Evolutionary conservation across 1,140 invertebrate species (phyloP).

Genomic region (Coelopa frigida): DNA sequence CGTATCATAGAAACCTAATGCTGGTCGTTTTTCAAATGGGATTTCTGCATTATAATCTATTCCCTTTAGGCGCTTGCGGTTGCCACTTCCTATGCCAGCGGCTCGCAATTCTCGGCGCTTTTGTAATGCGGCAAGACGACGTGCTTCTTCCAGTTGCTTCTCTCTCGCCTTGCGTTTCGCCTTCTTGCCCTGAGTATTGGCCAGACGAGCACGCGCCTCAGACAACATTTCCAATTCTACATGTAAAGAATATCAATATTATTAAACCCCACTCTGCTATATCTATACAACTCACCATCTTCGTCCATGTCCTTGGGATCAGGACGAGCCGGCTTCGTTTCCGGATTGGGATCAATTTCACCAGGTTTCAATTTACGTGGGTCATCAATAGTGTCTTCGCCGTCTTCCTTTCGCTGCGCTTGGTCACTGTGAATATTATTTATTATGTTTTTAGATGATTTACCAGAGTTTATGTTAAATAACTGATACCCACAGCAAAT

Average conservation of each 20-base stretch:
- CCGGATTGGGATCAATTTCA: constrained; percentile 99
- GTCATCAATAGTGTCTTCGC: constrained; percentile 85
- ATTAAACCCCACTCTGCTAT: not conserved
- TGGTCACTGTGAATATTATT: constrained; percentile 67
- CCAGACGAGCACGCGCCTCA: constrained; percentile 93
- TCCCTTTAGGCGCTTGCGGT: constrained; percentile 49
- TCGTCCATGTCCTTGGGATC: constrained; percentile 99
- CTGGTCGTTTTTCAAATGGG: constrained; percentile 92
- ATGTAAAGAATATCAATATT: constrained; percentile 23
- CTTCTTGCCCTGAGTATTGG: constrained; percentile 99
- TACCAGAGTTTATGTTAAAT: not conserved
- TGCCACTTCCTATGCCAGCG: constrained; percentile 76
- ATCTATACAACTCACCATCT: constrained; percentile 62
- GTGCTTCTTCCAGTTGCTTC: constrained; percentile 96
- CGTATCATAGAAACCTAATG: constrained; percentile 89
- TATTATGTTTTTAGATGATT: not conserved
- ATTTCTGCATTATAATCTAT: constrained; percentile 98
- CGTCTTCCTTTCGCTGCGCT: constrained; percentile 96
- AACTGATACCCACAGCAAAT: constrained; percentile 69
- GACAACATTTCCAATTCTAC: constrained; percentile 97
- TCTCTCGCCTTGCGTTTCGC: constrained; percentile 98
- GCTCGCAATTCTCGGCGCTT: constrained; percentile 94
- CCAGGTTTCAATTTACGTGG: constrained; percentile 95
- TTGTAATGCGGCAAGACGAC: constrained; percentile 90
- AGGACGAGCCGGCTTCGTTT: constrained; percentile 97